Conservation (phyloP, 2,888 invertebrate species). For the Ceratothoa steindachneri region DNA sequence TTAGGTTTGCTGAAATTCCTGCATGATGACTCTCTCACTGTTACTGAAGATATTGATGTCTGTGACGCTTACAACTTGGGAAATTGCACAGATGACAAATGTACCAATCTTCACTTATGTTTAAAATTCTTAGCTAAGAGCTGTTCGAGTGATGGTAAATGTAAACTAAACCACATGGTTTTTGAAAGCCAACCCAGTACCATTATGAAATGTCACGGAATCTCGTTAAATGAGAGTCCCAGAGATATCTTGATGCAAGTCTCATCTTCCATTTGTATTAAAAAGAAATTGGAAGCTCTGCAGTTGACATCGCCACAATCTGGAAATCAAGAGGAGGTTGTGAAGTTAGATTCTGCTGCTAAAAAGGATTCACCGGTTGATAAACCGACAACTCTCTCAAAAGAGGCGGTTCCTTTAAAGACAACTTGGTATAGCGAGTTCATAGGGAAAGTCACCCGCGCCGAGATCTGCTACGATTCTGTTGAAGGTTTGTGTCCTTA, state of each 20-base stretch:
- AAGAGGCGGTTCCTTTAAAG: not conserved
- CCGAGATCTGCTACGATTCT: constrained; percentile 33
- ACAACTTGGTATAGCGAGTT: constrained; percentile 21
- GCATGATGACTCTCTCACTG: not conserved
- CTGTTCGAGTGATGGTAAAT: not conserved
- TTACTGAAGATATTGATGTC: constrained; percentile 5
- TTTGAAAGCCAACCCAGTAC: constrained; percentile 2
- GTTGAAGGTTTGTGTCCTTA: constrained; percentile 22
- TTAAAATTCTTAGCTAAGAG: constrained; percentile 21
- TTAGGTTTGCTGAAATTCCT: not conserved
- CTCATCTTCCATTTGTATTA: constrained; percentile 8
- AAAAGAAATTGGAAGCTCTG: not conserved
- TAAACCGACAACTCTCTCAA: not conserved
- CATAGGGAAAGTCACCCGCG: constrained; percentile 6
- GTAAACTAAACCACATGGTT: constrained; percentile 22
- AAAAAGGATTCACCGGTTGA: not conserved
- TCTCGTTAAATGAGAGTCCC: constrained; percentile 24
- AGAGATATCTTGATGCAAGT: constrained; percentile 20
- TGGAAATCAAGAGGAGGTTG: not conserved
- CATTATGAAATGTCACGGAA: constrained; percentile 10
- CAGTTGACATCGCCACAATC: not conserved
- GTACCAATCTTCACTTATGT: constrained; percentile 26
- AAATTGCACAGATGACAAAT: not conserved
- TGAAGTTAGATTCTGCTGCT: no score
- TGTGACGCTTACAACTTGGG: constrained; percentile 21